These are phyloP conservation scores for Epiblema foenella DNA, from an alignment of 2,888 invertebrate genomes.

Conservation along the genomic window DNA sequence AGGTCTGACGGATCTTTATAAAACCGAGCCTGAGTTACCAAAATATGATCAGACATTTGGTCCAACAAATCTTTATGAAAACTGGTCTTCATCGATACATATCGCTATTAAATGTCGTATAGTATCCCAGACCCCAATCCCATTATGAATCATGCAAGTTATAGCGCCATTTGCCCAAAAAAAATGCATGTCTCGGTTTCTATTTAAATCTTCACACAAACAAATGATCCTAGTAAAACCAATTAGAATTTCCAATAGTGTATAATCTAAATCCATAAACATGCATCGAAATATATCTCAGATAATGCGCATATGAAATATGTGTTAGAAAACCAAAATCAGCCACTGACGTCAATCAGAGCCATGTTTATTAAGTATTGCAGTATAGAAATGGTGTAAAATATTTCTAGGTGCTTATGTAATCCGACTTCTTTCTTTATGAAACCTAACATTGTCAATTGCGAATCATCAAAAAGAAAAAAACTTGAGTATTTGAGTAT, in stretches of 20 bases:
- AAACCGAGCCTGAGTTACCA: too few species aligned
- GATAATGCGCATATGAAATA: constrained; percentile 38
- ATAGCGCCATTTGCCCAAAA: neutral
- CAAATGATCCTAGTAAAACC: constrained; percentile 7
- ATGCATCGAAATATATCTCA: constrained; percentile 10
- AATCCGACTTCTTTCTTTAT: neutral
- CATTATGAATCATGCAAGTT: too few species aligned
- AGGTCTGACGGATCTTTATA: too few species aligned
- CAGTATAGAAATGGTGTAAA: neutral
- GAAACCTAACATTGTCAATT: neutral
- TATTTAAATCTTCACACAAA: neutral
- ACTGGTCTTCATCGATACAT: too few species aligned
- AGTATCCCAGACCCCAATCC: too few species aligned
- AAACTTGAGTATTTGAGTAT: too few species aligned
- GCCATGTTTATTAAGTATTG: neutral
- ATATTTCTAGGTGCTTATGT: neutral
- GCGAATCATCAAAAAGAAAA: neutral
- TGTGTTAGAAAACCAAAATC: constrained; percentile 31
- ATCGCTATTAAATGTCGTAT: too few species aligned
- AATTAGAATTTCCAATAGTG: constrained; percentile 4
- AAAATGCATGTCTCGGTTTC: neutral
- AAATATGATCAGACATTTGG: neutral
- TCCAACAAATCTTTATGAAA: too few species aligned
- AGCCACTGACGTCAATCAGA: constrained; percentile 35
- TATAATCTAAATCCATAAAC: constrained; percentile 31